Conservation (phyloP, 37 sponge, comb jelly and placozoan species). For the Corticium candelabrum region DNA sequence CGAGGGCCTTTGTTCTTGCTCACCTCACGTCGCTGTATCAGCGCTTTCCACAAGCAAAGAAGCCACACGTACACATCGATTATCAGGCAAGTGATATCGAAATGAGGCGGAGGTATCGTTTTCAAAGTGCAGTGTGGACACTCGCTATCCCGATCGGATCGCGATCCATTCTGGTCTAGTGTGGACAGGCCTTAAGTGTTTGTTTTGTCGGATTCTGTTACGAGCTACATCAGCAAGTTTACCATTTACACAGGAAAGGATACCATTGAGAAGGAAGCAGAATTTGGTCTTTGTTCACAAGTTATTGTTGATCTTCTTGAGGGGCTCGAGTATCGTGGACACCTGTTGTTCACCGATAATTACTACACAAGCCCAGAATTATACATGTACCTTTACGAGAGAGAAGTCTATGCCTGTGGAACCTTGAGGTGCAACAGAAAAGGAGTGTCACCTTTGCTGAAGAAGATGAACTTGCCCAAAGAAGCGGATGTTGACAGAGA, state of each 20-base stretch:
- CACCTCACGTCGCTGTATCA: no score
- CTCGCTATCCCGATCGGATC: no score
- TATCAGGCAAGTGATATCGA: no score
- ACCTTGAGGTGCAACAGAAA: neutral
- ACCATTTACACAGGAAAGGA: neutral
- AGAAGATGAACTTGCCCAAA: neutral
- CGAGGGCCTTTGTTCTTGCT: no score
- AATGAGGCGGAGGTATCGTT: no score
- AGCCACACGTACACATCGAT: no score
- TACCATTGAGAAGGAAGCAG: neutral
- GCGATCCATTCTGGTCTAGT: no score
- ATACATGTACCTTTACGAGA: no score
- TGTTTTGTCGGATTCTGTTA: neutral
- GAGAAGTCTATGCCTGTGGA: neutral
- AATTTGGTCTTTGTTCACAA: neutral
- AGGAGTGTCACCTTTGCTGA: neutral
- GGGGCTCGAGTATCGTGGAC: neutral
- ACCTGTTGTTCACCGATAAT: neutral
- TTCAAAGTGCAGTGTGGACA: no score
- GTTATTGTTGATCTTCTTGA: neutral
- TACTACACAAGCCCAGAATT: neutral
- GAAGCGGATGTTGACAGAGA: neutral
- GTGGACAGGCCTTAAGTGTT: no score
- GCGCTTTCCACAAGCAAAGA: no score
- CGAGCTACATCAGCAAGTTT: neutral